Base-by-base conservation (phyloP, 2,797 vertebrate genomes). In the Cyprinella venusta region DNA sequence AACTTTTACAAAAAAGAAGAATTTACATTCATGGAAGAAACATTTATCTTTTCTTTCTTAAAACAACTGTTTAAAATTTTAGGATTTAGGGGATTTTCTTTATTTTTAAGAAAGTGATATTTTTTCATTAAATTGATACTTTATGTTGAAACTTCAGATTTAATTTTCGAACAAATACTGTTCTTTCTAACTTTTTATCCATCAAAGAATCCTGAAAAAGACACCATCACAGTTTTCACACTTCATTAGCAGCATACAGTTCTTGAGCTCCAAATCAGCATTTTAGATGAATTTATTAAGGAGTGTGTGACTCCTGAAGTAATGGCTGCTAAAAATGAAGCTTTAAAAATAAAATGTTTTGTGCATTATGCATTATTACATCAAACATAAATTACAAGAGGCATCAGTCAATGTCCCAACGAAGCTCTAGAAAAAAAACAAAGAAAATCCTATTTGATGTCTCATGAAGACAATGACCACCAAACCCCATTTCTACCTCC, bases 401-500 rank as follows among this genome's bases (percentile, higher is more conserved):
- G 19, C n/a, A 56, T 45, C n/a, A 52, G 21, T 52, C 16, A 42
- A 45, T 21, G 59, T 54, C 36, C 54, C 2, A 16, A 33, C 6
- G 3, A 45, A 50, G 48, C 52, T 48, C 9, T 63, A 80, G 30
- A 18, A 48, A 65, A 65, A n/a, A 56, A 65, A 9, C 9, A 0
- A 16, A 2, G 56, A 48, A 83, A 50, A 80, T 72, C 76, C 38
- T 78, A 21, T 82, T 82, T 67, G 21, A 70, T 70, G 56, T 48
- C 64, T 65, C 0, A 3, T 33, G 59, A 70, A 81, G 82, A 81
- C 77, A 75, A n/a, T 48, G 9, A 6, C 19, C 38, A 81, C 65
- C 40, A 80, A 85, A 80, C 24, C 13, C 38, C 80, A 84, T 87
- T 86, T 86, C 86, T 87, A 78, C 88, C 88, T 82, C 72, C 71